A percentile compares a stretch with the other conserved stretches of the same genome.
Conservation (phyloP, 2,113 vertebrate species). For the Vulpes lagopus region DNA sequence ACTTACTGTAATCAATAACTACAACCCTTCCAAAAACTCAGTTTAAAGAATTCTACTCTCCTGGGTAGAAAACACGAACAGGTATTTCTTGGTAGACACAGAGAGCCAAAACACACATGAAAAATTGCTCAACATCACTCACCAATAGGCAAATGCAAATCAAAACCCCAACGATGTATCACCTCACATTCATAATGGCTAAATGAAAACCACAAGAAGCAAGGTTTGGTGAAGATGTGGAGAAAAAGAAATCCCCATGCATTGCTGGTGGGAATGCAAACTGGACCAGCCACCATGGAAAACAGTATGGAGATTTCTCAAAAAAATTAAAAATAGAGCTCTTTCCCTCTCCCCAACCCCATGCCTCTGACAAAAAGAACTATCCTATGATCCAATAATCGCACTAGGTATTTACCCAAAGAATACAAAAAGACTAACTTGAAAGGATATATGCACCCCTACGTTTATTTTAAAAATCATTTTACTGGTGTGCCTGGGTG, state of each 20-base stretch:
- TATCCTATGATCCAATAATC: neutral
- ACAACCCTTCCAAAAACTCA: neutral
- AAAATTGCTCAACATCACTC: neutral
- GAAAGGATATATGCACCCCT: neutral
- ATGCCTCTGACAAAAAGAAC: neutral
- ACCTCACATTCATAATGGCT: neutral
- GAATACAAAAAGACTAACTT: neutral
- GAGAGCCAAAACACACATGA: neutral
- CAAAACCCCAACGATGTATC: neutral
- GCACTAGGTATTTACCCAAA: neutral
- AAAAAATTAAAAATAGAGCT: neutral
- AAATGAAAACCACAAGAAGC: neutral
- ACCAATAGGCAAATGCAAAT: neutral
- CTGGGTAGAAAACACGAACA: neutral
- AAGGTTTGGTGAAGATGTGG: neutral
- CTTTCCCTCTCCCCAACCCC: neutral
- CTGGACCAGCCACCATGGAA: neutral
- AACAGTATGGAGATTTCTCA: neutral
- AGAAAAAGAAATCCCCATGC: neutral
- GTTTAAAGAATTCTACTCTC: neutral
- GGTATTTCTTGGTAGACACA: neutral
- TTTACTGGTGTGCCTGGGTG: neutral
- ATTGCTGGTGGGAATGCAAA: neutral
- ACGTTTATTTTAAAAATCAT: neutral
- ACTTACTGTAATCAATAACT: neutral